Evolutionary conservation across 35 echinoderm and acorn worm genomes (phyloP), one percentile per base, ranked within the genome.

Genomic region (Apostichopus parvimensis): DNA sequence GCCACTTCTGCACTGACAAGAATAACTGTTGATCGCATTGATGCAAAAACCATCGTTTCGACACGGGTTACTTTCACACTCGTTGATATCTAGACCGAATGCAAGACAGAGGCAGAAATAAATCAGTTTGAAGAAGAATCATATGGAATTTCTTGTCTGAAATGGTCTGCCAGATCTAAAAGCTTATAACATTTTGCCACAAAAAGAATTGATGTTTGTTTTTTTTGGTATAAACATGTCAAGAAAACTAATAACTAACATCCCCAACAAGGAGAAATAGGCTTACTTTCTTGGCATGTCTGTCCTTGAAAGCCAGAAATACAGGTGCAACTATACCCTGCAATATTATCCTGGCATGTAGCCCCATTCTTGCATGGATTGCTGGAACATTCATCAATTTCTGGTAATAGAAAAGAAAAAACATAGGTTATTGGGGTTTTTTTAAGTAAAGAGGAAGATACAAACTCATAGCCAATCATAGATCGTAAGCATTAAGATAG

Each of bases 11-110:
- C 95, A 96, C 4, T 77, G 66, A 87, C 95, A 96, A 52, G 79
- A 73, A 80, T 94, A 96, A 10, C 66, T 56, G 78, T 94, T 90
- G 20, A 83, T 76, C 54, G 87, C 87, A 8, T 72, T 45, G 4
- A 70, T 61, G 73, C 95, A 96, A 45, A 93, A 94, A n/a, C 88
- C 95, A 54, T 68, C 89, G 81, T 96, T 96, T 83, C n/a, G 14
- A 45, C 95, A 96, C 18, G 95, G 95, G 90, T 77, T 89, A 65
- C 95, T 96, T 4, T 64, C 59, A 89, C 95, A 96, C 68, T 96
- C 95, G 56, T 96, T 55, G 15, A 80, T 87, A 53, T 96, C 86
- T 88, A 57, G 68, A 58, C 17, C 14, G 5, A 18, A 20, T 75
- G 71, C 15, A n/a, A 61, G 58, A 12, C 1, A 87, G 62, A 87